Evolutionary conservation across 1,140 invertebrate genomes (phyloP).

Genomic region (Nephila pilipes): DNA sequence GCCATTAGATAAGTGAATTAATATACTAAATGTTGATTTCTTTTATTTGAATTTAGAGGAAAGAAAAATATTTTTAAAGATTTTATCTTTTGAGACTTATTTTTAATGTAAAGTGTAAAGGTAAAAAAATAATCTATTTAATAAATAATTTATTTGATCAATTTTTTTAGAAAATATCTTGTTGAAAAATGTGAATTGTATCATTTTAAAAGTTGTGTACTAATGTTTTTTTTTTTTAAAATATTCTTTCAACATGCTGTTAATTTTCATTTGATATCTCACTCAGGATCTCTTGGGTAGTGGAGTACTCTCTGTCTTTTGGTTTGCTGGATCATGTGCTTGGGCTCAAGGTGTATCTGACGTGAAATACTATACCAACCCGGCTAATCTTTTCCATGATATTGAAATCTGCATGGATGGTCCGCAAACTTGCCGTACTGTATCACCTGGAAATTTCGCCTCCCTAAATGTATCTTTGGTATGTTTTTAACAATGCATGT

Average conservation of each 20-base stretch:
- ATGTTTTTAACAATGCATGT: slow-evolving; percentile 79
- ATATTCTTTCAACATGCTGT: background rate
- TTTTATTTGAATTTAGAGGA: no score
- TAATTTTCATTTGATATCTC: background rate
- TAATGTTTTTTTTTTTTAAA: no score
- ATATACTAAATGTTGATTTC: no score
- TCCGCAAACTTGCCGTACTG: slow-evolving; percentile 78
- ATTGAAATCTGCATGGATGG: slow-evolving; percentile 77
- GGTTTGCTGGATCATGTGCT: slow-evolving; percentile 86
- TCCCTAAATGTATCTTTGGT: slow-evolving; percentile 86
- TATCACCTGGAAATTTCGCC: slow-evolving; percentile 82
- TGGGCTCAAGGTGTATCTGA: slow-evolving; percentile 86
- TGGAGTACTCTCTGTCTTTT: slow-evolving; percentile 85
- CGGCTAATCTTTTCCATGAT: slow-evolving; percentile 79
- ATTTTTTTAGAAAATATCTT: no score
- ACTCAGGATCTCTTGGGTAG: slow-evolving; percentile 85
- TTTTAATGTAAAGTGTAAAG: no score
- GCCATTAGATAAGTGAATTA: no score
- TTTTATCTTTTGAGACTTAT: no score
- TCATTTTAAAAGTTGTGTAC: no score
- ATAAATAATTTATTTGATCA: no score
- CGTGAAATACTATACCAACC: slow-evolving; percentile 84
- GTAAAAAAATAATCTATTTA: no score
- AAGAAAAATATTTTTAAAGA: no score
- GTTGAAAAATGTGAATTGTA: no score